Evolutionary conservation across 2,113 vertebrate genomes (phyloP), one percentile per base, ranked within the genome.

Genomic region (Poeciliopsis prolifica): DNA sequence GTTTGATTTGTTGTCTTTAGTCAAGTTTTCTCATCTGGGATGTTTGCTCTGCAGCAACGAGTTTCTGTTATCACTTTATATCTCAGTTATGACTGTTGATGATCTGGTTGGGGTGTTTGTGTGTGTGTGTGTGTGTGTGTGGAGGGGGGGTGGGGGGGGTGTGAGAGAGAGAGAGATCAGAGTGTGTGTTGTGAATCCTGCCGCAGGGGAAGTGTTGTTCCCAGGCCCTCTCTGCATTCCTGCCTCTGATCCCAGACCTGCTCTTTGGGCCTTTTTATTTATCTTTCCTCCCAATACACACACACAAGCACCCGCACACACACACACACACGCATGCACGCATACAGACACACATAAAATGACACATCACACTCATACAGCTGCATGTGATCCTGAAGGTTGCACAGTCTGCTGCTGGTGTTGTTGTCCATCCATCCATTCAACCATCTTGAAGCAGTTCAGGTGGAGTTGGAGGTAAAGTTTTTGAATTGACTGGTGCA

Each of bases 141-240:
- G n/a, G n/a, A n/a, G n/a, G n/a, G n/a, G n/a, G n/a, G n/a, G n/a
- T n/a, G n/a, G n/a, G n/a, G n/a, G n/a, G n/a, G n/a, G n/a, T n/a
- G n/a, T n/a, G 48, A 15, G 37, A 40, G 11, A 42, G 40, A 42
- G 40, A 42, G 48, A 30, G 61, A 63, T 63, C 15, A 30, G 28
- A 30, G 61, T 63, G 61, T 63, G 28, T 63, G 14, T 31, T 31
- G 61, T 63, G 61, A 29, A 19, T 63, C 61, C 30, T 17, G 61
- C 61, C 30, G 61, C 61, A 63, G 61, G 61, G 28, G 61, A 63
- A 63, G 28, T 63, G 61, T 63, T 31, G 15, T 63, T 63, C 61
- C 61, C 61, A 63, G 28, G 61, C 61, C 61, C 61, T 63, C 61
- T 30, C 61, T 63, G 61, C 61, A 63, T 63, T 63, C 61, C 61